Percentiles rank a stretch among this genome's conserved stretches.
Evolutionary conservation across 2,888 invertebrate genomes (phyloP).

Genomic region (Podotricha telesiphe): DNA sequence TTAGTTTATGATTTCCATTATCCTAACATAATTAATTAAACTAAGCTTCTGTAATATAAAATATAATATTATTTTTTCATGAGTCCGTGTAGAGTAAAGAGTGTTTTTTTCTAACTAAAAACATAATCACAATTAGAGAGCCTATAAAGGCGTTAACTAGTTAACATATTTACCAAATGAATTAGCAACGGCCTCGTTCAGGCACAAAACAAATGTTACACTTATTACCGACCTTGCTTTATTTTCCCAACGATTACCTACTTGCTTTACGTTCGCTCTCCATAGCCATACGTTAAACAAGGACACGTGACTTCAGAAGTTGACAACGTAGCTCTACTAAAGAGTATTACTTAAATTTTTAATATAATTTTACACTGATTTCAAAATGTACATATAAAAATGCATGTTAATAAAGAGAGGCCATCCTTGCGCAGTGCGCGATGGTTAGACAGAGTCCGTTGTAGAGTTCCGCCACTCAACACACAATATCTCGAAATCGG

Average conservation of each 20-base stretch:
- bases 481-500: too few species aligned
- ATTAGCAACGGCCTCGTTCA: slow-evolving; percentile 24
- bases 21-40: too few species aligned
- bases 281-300: background rate
- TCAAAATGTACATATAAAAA: too few species aligned
- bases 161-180: slow-evolving; percentile 31
- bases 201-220: slow-evolving; percentile 34
- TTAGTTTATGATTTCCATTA: too few species aligned
- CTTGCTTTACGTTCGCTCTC: slow-evolving; percentile 18
- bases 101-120: background rate
- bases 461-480: too few species aligned
- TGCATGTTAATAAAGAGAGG: too few species aligned
- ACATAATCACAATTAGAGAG: background rate
- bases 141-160: background rate
- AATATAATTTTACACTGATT: too few species aligned
- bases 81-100: too few species aligned
- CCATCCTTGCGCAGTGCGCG: too few species aligned
- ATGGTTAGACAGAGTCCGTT: too few species aligned
- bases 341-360: background rate
- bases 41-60: background rate
- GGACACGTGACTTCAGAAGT: background rate
- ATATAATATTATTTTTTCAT: too few species aligned
- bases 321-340: background rate
- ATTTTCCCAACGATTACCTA: slow-evolving; percentile 35
- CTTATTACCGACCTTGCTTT: slow-evolving; percentile 34